phyloP scores from a whole-genome alignment of 2,797 vertebrate genomes.

The Antennarius maculatus region DNA sequence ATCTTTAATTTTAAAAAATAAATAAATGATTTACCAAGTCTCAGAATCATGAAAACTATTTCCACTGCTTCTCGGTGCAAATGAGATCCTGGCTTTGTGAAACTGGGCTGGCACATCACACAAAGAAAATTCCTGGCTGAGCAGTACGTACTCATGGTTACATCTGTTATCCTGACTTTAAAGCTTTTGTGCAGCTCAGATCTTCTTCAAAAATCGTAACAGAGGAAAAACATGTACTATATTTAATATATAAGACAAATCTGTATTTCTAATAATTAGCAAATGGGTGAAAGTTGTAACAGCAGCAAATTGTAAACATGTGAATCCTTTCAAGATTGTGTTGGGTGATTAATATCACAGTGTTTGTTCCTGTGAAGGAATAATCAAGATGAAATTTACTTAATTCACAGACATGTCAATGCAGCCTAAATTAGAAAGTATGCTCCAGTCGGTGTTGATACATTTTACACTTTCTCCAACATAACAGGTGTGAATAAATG shows the following conservation, averaged over 20 bases:
- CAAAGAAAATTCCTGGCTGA: slow-evolving; percentile 35
- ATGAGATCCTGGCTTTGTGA: slow-evolving; percentile 35
- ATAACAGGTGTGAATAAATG: slow-evolving; percentile 49
- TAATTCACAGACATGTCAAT: background rate
- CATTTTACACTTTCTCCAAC: slow-evolving; percentile 22
- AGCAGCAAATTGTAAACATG: background rate
- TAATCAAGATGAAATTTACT: slow-evolving; percentile 8
- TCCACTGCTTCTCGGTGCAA: slow-evolving; percentile 12
- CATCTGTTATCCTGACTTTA: slow-evolving; percentile 43
- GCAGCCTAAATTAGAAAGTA: slow-evolving; percentile 9
- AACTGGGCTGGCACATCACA: slow-evolving; percentile 37
- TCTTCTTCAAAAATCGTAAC: slow-evolving; percentile 1
- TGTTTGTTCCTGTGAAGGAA: slow-evolving; percentile 4
- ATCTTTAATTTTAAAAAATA: background rate
- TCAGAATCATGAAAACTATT: slow-evolving; percentile 15
- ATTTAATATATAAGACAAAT: background rate
- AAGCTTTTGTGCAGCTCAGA: slow-evolving; percentile 20
- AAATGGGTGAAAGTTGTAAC: background rate
- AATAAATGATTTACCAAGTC: slow-evolving; percentile 30
- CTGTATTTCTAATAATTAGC: background rate
- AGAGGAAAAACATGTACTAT: background rate
- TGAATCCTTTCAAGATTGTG: background rate
- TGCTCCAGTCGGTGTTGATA: slow-evolving; percentile 1
- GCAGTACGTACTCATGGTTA: slow-evolving; percentile 37
- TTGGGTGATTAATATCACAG: slow-evolving; percentile 1